Evolutionary conservation across 1,140 invertebrate genomes (phyloP), one percentile per base, ranked within the genome.

Genomic region (Drosophila malerkotliana): DNA sequence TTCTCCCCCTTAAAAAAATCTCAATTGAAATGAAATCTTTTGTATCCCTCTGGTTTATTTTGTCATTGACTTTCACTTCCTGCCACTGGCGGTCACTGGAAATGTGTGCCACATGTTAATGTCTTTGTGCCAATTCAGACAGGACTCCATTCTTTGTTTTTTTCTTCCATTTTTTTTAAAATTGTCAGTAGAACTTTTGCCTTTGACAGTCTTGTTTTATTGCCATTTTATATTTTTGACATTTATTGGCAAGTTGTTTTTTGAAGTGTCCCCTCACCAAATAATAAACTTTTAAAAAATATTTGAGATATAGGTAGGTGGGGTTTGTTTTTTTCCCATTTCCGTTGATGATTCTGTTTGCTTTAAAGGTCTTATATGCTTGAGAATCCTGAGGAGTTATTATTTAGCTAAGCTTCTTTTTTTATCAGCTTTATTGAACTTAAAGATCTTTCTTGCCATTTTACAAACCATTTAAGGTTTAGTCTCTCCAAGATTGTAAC

Each of bases 101-200:
- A 75, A 75, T 75, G 72, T 75, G 72, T 74, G 71, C 71, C 72
- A 74, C 71, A 74, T 76, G 72, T 76, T 75, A 76, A 76, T 77
- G 72, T 76, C 48, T 60, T 75, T 76, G 61, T 74, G 59, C 59
- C 62, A 41, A 14, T 74, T 53, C 72, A 55, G 58, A 14, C 47
- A 52, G 71, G 18, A 55, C 44, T 15, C 18, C 18, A 6, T 21
- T 30, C 45, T 49, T 15, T 10, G 15, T 18, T 18, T 21, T 45
- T 45, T 4, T 39, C 34, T 45, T 47, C 9, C 8, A 10, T 47
- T 47, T 10, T 41, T 41, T 44, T 44, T 2, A 12, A 15, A 37
- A 26, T 45, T 74, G 72, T 58, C 72, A 75, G 61, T 67, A 51
- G 10, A 76, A 77, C 55, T 76, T 76, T 76, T 69, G 62, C 39